phyloP scores from a whole-genome alignment of 2,888 invertebrate species.

The Cynaeus angustus region DNA sequence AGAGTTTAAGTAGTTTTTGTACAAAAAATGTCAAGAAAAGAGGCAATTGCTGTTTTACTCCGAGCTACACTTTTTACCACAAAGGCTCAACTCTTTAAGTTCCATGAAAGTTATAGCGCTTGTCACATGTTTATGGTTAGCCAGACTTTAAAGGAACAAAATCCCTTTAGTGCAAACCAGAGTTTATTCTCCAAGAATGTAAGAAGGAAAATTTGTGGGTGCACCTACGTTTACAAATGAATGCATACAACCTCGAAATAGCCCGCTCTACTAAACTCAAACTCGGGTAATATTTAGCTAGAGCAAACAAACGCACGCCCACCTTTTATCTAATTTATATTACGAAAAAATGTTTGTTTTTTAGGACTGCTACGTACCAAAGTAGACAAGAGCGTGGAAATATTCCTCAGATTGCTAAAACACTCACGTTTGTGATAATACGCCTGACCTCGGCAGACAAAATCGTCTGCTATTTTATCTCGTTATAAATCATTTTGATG shows the following conservation, averaged over 20 bases:
- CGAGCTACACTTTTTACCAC: too few relatives aligned
- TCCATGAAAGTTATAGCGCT: slow-evolving; percentile 18
- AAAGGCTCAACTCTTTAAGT: neutral
- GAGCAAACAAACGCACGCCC: neutral
- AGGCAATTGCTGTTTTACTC: too few relatives aligned
- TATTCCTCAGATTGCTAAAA: slow-evolving; percentile 16
- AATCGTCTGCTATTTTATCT: slow-evolving; percentile 19
- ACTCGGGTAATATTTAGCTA: slow-evolving; percentile 1
- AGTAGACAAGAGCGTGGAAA: neutral
- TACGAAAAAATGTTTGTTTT: slow-evolving; percentile 6
- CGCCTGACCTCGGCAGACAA: slow-evolving; percentile 24
- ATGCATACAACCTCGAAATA: slow-evolving; percentile 6
- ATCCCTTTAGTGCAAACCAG: slow-evolving; percentile 20
- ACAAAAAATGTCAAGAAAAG: too few relatives aligned
- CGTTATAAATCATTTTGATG: slow-evolving; percentile 18
- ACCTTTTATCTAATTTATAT: slow-evolving; percentile 15
- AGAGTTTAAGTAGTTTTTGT: too few relatives aligned
- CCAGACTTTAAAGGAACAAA: slow-evolving; percentile 11
- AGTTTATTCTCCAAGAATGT: slow-evolving; percentile 19
- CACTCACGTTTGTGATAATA: slow-evolving; percentile 35
- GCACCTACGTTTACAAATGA: neutral
- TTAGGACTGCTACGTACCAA: slow-evolving; percentile 1
- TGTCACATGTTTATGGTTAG: slow-evolving; percentile 33
- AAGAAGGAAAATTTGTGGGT: slow-evolving; percentile 13
- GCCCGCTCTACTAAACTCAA: neutral